Base-by-base conservation (phyloP, 2,113 vertebrate genomes). In the Ranitomeya variabilis region DNA sequence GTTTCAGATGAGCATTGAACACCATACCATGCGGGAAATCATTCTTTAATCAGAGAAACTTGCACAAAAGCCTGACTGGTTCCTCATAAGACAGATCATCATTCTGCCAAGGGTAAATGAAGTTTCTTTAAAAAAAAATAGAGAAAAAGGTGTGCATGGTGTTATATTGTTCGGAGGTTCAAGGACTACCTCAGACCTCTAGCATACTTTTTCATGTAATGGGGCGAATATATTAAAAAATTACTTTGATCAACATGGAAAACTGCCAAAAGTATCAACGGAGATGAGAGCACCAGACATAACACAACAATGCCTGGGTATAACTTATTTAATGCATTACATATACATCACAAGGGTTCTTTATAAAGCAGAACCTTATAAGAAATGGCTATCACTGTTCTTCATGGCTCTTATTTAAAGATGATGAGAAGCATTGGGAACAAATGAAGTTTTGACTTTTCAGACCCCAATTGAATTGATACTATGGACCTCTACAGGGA, bases 401-500 rank as follows among this genome's bases (percentile, higher is more conserved):
- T 85, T 19, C 82, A 15, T 67, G 83, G 81, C 9, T 83, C 80
- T 84, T 89, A 89, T 89, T 89, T 89, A 85, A 84, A 89, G 74
- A 89, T 89, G 87, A 89, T 89, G 87, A 89, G 87, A 89, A 89
- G 87, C 45, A 69, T 85, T 78, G 62, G 82, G 87, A 89, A 89
- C 87, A 89, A 89, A 89, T 89, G 87, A 85, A 89, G 66, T 89
- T 89, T 85, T 85, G 87, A 85, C 87, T 89, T 89, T 71, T 89
- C 52, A 89, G 87, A 89, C 80, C 87, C 87, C 87, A 59, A 85
- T 89, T 89, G 81, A 89, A 89, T 85, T 78, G 87, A 57, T 77
- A 89, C 87, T 89, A 85, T 85, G 87, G 87, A 85, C 87, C 87
- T 85, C 87, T 79, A 83, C 87, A 89, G 87, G 87, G 87, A 89